Evolutionary conservation across 2,888 invertebrate species (phyloP), one percentile per base, ranked within the genome.

Genomic region (Trisateles emortualis): DNA sequence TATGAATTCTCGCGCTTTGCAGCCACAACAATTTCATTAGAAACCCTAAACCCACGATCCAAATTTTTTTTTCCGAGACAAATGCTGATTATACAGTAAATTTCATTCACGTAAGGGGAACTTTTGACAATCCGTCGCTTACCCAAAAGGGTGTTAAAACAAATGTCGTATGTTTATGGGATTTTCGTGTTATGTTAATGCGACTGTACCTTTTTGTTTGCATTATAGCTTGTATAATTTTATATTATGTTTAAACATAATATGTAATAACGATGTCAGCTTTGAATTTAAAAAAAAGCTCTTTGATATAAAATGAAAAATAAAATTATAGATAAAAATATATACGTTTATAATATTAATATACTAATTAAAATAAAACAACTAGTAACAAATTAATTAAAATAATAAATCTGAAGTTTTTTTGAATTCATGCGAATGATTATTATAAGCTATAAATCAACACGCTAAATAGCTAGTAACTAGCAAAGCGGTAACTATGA

Each of bases 101-200:
- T 79, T 78, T 71, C 56, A 69, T 76, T 70, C 72, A 78, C 73
- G 64, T 76, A 64, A 79, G 68, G 84, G 87, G 80, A 78, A 77
- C 70, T 68, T n/a, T 76, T 74, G 78, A 75, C 83, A 83, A 82
- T 79, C 76, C 79, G 76, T 75, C 79, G 72, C 75, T 78, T 79
- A 83, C 80, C 68, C 76, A 78, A 75, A 83, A 87, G 89, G 89
- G 90, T 84, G 87, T 80, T 85, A 82, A 84, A 89, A 87, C 79
- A 86, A 90, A 90, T 87, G 90, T 88, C 86, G 85, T 86, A 80
- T 87, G 87, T 88, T 90, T 92, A 92, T 91, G 89, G 90, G 84
- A 83, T 91, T 90, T 84, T 67, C 90, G 76, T 92, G 91, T 91
- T 90, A 90, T 90, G 88, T 82, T 90, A 90, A 92, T 90, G 85